Evolutionary conservation across 2,888 invertebrate genomes (phyloP), one percentile per base, ranked within the genome.

Genomic region (Didymodactylos carnosus): DNA sequence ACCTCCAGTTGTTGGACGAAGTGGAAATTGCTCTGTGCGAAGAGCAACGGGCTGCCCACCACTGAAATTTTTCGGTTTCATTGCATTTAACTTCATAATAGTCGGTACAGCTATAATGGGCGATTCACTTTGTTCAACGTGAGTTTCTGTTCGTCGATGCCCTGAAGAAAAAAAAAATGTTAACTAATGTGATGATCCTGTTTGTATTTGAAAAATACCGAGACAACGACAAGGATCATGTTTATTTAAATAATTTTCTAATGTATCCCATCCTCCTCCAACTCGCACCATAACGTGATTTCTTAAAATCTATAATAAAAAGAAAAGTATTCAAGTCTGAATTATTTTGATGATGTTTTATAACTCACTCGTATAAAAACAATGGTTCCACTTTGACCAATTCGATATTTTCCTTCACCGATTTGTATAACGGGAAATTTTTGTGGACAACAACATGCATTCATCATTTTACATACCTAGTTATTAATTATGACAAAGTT

Each of bases 281-380:
- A 92, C 91, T 78, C 95, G 88, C 41, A 95, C 94, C 95, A 95
- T 95, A 77, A 95, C 94, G 87, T 95, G 94, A 79, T 91, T 94
- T 73, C 94, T 88, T 71, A 95, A 87, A 79, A 95, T 93, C 92
- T 92, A 77, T 16, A 71, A 29, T 70, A 6, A 27, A 71, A 39
- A n/a, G 6, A 14, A 23, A 35, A 49, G 19, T 0, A 23, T 8
- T 23, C n/a, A 11, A 1, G n/a, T 19, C 3, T 19, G 7, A 25
- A n/a, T 27, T 10, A 10, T 35, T 35, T 14, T 4, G 27, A 16
- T 13, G n/a, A 23, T 29, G 11, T 27, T 27, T 40, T 25, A 72
- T 43, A 73, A 88, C 91, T 89, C 85, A 92, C 92, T 86, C 95
- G 87, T 77, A 95, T 94, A 83, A 94, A 95, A 79, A 95, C 94